These are phyloP conservation scores for Prionailurus bengalensis DNA, from an alignment of 2,113 vertebrate genomes.

Conservation along the genomic window DNA sequence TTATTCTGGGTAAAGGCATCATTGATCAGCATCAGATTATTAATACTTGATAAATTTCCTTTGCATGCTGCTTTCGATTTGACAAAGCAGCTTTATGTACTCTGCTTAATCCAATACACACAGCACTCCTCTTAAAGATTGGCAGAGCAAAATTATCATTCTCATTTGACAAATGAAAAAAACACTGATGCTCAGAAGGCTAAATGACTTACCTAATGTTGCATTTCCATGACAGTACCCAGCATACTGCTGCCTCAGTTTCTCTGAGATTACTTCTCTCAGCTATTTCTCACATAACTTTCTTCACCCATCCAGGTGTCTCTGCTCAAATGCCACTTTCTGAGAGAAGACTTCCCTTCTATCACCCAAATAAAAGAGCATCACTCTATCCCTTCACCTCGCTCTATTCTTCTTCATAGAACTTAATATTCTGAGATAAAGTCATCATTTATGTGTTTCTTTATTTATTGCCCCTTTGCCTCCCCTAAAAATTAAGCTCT, in stretches of 20 bases:
- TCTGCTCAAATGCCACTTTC: neutral
- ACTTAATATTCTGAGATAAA: conserved; percentile 23
- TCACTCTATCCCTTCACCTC: neutral
- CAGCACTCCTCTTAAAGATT: neutral
- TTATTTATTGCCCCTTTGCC: neutral
- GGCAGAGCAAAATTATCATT: neutral
- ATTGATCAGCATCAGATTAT: neutral
- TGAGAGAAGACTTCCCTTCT: neutral
- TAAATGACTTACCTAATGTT: neutral
- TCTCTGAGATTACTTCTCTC: neutral
- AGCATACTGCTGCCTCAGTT: neutral
- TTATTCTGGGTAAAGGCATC: neutral
- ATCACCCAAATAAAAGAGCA: neutral
- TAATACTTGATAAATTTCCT: neutral
- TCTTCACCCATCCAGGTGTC: neutral
- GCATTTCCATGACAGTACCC: neutral
- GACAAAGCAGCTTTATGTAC: neutral
- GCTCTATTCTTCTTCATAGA: neutral
- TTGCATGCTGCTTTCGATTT: neutral
- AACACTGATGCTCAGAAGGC: neutral
- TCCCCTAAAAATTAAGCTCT: neutral
- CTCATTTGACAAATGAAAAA: neutral
- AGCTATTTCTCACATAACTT: fast-evolving
- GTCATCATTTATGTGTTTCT: neutral
- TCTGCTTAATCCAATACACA: neutral